These are phyloP conservation scores for Cottoperca gobio DNA, from an alignment of 2,797 vertebrate genomes.

Conservation along the genomic window DNA sequence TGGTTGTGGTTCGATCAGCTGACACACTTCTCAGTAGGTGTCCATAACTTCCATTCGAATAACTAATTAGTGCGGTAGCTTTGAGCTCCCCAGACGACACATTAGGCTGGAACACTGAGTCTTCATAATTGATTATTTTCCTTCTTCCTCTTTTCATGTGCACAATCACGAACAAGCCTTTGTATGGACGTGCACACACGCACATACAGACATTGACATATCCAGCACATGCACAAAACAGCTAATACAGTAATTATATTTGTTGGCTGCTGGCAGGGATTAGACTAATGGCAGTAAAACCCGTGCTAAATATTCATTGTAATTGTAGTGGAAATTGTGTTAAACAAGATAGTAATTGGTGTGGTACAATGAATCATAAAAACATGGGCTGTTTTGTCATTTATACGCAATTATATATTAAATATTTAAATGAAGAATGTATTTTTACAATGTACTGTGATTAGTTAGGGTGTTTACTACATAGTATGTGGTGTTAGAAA, in stretches of 20 bases:
- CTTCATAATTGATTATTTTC: conserved; percentile 71
- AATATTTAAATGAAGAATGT: neutral
- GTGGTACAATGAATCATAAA: conserved; percentile 21
- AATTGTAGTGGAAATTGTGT: conserved; percentile 63
- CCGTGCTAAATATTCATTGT: conserved; percentile 67
- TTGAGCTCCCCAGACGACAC: conserved; percentile 53
- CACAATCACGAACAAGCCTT: conserved; percentile 34
- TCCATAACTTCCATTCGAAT: conserved; percentile 44
- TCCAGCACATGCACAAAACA: conserved; percentile 43
- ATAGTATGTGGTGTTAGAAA: neutral
- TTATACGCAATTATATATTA: conserved; percentile 17
- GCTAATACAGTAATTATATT: conserved; percentile 73
- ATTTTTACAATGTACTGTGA: neutral
- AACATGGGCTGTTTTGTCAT: conserved; percentile 7
- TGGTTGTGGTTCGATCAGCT: conserved; percentile 44
- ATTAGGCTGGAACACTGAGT: conserved; percentile 48
- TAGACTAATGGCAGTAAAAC: conserved; percentile 72
- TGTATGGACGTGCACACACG: conserved; percentile 6
- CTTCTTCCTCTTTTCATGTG: conserved; percentile 27
- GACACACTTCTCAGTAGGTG: conserved; percentile 41
- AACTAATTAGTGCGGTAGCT: conserved; percentile 58
- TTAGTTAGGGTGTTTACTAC: neutral
- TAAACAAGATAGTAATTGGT: conserved; percentile 54
- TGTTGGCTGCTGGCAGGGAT: conserved; percentile 69
- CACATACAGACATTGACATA: conserved; percentile 5